These are phyloP conservation scores for Eutolmus rufibarbis DNA, from an alignment of 2,888 invertebrate species.

Conservation along the genomic window DNA sequence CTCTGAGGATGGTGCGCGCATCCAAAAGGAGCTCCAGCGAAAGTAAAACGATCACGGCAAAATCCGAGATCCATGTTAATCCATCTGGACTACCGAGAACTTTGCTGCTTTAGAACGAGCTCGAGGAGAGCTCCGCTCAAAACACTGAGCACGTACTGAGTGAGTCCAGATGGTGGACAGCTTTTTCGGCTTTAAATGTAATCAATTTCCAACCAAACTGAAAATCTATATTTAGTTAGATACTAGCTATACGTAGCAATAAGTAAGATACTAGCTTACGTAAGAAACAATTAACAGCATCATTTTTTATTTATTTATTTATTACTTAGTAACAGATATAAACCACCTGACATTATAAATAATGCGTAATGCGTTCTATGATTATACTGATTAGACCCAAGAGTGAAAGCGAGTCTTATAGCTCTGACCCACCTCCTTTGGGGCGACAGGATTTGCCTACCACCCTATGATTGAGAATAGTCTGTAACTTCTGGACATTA, in stretches of 20 bases:
- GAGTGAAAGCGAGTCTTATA: too few relatives aligned
- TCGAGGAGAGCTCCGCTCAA: background rate
- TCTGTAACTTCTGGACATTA: too few relatives aligned
- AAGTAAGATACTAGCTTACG: too few relatives aligned
- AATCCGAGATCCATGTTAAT: slow-evolving; percentile 9
- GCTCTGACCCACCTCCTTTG: too few relatives aligned
- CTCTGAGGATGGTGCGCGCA: slow-evolving; percentile 20
- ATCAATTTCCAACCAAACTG: background rate
- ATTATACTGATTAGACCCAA: too few relatives aligned
- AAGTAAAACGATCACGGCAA: slow-evolving; percentile 22
- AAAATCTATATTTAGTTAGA: background rate
- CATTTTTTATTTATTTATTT: background rate
- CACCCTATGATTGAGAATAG: too few relatives aligned
- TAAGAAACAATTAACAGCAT: background rate
- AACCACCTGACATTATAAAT: too few relatives aligned
- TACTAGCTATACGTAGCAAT: background rate
- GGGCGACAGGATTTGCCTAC: too few relatives aligned
- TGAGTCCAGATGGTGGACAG: background rate
- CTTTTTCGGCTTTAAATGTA: background rate
- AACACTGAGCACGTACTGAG: background rate
- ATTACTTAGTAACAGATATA: too few relatives aligned
- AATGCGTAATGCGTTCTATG: too few relatives aligned
- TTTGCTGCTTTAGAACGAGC: background rate
- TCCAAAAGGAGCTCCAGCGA: slow-evolving; percentile 17
- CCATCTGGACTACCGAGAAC: background rate